Conservation (phyloP, 1,140 invertebrate species). For the Cheumatopsyche charites region DNA sequence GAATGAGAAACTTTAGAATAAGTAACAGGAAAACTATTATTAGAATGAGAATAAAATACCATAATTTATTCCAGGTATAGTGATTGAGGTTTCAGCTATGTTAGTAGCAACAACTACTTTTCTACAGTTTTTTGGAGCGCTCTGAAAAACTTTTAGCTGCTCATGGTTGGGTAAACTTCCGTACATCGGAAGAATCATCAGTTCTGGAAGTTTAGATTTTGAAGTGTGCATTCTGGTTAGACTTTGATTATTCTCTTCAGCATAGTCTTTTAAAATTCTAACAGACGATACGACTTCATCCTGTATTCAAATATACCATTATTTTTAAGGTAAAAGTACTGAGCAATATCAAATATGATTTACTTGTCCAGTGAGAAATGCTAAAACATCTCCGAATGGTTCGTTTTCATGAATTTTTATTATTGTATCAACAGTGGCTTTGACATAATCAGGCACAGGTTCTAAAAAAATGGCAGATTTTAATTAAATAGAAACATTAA, state of each 20-base stretch:
- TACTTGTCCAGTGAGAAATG: conserved; percentile 89
- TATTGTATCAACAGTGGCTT: conserved; percentile 83
- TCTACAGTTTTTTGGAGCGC: conserved; percentile 58
- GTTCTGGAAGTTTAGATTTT: conserved; percentile 60
- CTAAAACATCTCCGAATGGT: conserved; percentile 84
- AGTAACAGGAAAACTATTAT: too few relatives aligned
- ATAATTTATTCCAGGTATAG: conserved; percentile 88
- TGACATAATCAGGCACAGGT: conserved; percentile 90
- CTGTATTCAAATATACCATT: conserved; percentile 53
- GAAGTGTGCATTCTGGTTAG: conserved; percentile 52
- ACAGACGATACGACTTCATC: conserved; percentile 86
- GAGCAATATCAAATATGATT: background rate
- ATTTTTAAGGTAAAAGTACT: background rate
- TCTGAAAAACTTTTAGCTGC: conserved; percentile 77
- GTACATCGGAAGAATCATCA: conserved; percentile 91
- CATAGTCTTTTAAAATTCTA: conserved; percentile 71
- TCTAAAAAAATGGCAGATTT: conserved; percentile 67
- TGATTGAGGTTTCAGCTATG: conserved; percentile 96
- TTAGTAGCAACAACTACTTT: conserved; percentile 97
- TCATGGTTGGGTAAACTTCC: conserved; percentile 84
- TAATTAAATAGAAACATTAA: too few relatives aligned
- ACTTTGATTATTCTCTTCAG: conserved; percentile 62
- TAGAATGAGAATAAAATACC: too few relatives aligned
- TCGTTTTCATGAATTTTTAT: conserved; percentile 89
- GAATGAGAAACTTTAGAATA: conserved; percentile 13